Evolutionary conservation across 2,797 vertebrate species (phyloP).

Genomic region (Euthynnus affinis): DNA sequence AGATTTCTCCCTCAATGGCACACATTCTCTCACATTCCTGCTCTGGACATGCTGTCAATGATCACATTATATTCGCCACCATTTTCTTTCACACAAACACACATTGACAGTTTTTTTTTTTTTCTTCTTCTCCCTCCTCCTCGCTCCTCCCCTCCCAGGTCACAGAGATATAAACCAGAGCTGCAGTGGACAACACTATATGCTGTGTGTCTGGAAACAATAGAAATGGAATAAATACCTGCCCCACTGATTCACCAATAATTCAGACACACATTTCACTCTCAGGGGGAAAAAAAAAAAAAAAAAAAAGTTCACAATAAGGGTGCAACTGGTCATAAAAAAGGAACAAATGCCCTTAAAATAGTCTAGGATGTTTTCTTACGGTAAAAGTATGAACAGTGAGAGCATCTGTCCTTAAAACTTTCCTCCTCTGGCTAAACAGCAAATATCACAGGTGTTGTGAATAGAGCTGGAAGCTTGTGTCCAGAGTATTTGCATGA

Average conservation of each 20-base stretch:
- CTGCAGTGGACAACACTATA: slow-evolving; percentile 20
- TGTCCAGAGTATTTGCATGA: slow-evolving; percentile 17
- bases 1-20: slow-evolving; percentile 37
- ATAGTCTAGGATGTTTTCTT: slow-evolving; percentile 5
- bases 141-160: slow-evolving; percentile 13
- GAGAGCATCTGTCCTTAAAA: neutral
- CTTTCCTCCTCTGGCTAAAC: neutral
- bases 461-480: neutral
- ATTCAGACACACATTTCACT: slow-evolving; percentile 17
- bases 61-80: slow-evolving; percentile 24
- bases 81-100: slow-evolving; percentile 18
- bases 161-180: slow-evolving; percentile 55
- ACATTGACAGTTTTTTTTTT: neutral
- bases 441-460: slow-evolving; percentile 23
- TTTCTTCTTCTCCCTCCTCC: neutral
- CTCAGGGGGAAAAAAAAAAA: neutral
- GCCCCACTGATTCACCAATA: slow-evolving; percentile 24
- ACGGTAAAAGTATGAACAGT: slow-evolving; percentile 22
- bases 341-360: slow-evolving; percentile 11
- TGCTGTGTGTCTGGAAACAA: slow-evolving; percentile 39
- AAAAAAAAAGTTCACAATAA: slow-evolving; percentile 31
- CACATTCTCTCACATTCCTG: slow-evolving; percentile 40
- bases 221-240: slow-evolving; percentile 49
- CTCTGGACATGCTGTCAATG: slow-evolving; percentile 8
- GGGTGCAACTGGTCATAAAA: slow-evolving; percentile 14